Evolutionary conservation across 2,797 vertebrate species (phyloP), one percentile per base, ranked within the genome.

Genomic region (Staurois parvus): DNA sequence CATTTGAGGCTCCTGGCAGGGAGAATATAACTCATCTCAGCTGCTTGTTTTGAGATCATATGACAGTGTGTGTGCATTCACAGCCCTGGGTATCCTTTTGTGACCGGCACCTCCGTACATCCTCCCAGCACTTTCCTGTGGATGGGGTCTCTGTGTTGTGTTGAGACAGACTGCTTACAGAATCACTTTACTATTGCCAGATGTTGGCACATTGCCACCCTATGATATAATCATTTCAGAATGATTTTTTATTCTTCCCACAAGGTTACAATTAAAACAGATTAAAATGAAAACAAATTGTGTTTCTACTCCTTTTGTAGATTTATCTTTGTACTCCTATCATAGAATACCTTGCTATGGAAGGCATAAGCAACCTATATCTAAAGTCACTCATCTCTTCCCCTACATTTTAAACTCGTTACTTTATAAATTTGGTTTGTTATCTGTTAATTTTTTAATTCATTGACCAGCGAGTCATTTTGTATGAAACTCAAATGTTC

Each of bases 111-210:
- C 89, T 89, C 42, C 26, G 87, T 88, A 89, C 88, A 88, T 92
- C 90, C 91, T 89, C 21, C 15, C 84, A 89, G 48, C 88, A 89
- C 76, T 86, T 88, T 90, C 88, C 89, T 84, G 90, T 84, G 32
- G 68, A 59, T 84, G 88, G 78, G 77, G 79, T 84, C 81, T 88
- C 89, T 90, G 84, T 88, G 90, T 90, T 88, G 88, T 76, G 88
- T 90, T 88, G 89, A 91, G 92, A 90, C 87, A n/a, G 87, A 88
- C 88, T 92, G 91, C 92, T 94, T 92, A 91, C 91, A 91, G 93
- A 93, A 93, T 92, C 91, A 88, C 83, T 80, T 93, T 92, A 93
- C 91, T 91, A 88, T 76, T 93, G 90, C 93, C 94, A 95, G 93
- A 94, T 95, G 94, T 94, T 93, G 91, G 91, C 91, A 82, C 15